Evolutionary conservation across 2,797 vertebrate species (phyloP).

Genomic region (Crypturellus tataupa): DNA sequence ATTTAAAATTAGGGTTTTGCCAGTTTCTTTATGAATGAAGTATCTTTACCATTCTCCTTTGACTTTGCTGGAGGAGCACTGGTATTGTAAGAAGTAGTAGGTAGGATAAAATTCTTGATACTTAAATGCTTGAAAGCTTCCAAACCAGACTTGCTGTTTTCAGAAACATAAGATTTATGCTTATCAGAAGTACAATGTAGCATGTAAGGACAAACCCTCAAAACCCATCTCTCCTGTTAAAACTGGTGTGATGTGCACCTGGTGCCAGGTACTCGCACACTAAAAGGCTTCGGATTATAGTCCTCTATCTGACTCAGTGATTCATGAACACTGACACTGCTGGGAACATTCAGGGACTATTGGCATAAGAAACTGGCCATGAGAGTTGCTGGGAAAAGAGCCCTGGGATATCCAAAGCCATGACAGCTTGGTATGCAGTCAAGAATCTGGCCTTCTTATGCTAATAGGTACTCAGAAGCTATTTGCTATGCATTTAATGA

Average conservation of each 20-base stretch:
- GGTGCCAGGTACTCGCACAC: not conserved
- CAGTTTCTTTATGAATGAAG: not conserved
- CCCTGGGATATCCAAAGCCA: not conserved
- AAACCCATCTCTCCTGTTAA: not conserved
- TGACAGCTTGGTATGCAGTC: not conserved
- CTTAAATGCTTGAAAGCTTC: not conserved
- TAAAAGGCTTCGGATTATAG: not conserved
- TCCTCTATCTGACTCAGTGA: not conserved
- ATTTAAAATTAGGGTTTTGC: constrained; percentile 9
- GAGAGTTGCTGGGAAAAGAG: not conserved
- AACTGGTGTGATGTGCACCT: not conserved
- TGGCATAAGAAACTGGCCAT: not conserved
- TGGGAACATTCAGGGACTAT: not conserved
- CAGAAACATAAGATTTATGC: not conserved
- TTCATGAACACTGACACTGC: not conserved
- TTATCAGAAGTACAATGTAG: not conserved
- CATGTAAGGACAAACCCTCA: not conserved
- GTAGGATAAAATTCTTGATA: not conserved
- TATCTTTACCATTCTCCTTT: constrained; percentile 12
- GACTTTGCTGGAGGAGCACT: not conserved
- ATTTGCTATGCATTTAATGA: not conserved
- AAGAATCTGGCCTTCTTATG: not conserved
- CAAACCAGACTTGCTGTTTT: not conserved
- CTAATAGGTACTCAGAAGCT: not conserved
- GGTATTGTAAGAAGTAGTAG: not conserved